Evolutionary conservation across 2,888 invertebrate species (phyloP).

Genomic region (Chloroclysta siterata): DNA sequence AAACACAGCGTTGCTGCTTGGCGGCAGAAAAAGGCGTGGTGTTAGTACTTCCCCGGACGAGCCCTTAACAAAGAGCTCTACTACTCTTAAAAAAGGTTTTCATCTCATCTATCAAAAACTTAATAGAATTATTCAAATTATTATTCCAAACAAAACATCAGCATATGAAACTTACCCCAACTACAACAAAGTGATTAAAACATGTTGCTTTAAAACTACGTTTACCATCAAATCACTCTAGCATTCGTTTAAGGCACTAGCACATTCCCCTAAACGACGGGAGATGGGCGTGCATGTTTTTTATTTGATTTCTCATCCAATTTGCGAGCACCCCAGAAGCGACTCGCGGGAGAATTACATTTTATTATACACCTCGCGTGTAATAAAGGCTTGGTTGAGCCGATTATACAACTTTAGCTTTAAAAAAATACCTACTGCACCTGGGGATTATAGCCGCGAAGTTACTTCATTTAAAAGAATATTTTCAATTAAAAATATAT

Average conservation of each 20-base stretch:
- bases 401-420: constrained; percentile 18
- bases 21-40: no score
- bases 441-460: neutral
- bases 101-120: no score
- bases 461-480: neutral
- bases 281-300: constrained; percentile 69
- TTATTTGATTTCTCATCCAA: constrained; percentile 82
- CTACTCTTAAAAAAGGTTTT: no score
- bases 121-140: neutral
- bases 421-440: neutral
- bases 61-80: no score
- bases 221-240: constrained; percentile 21
- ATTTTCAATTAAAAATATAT: no score
- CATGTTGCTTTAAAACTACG: constrained; percentile 12
- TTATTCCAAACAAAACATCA: constrained; percentile 1
- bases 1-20: no score
- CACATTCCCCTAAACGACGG: constrained; percentile 46
- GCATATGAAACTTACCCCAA: neutral
- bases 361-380: constrained; percentile 29
- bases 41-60: no score
- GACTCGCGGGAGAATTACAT: constrained; percentile 47
- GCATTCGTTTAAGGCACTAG: constrained; percentile 11
- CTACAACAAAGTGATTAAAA: constrained; percentile 5
- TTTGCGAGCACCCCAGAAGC: constrained; percentile 72
- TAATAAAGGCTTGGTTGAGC: constrained; percentile 23